Conservation (phyloP, 2,888 invertebrate genomes). For the Piscicola geometra region DNA sequence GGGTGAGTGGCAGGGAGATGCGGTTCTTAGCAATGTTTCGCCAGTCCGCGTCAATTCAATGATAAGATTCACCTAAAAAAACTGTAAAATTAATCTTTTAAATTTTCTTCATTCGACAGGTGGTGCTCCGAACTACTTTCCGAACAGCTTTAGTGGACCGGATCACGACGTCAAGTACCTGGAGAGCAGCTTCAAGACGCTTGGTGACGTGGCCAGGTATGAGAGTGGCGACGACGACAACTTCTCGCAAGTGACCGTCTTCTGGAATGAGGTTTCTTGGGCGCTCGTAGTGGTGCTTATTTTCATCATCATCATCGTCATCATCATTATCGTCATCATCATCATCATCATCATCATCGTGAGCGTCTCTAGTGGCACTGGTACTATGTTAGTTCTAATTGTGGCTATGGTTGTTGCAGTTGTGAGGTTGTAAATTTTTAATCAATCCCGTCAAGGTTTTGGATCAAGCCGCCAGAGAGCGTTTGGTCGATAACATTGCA, state of each 20-base stretch:
- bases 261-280: slow-evolving; percentile 69
- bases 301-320: not conserved
- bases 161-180: slow-evolving; percentile 63
- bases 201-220: slow-evolving; percentile 73
- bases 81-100: not conserved
- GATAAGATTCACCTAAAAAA: too few species aligned
- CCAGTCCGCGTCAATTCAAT: not conserved
- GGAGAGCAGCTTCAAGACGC: slow-evolving; percentile 60
- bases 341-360: not conserved
- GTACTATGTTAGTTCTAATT: too few species aligned
- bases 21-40: not conserved
- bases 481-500: slow-evolving; percentile 75
- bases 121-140: slow-evolving; percentile 88
- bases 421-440: too few species aligned
- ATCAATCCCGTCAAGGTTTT: slow-evolving; percentile 58
- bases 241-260: slow-evolving; percentile 74
- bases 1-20: not conserved
- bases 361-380: too few species aligned
- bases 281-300: not conserved
- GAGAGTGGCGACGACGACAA: slow-evolving; percentile 83
- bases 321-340: not conserved
- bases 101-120: slow-evolving; percentile 45
- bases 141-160: slow-evolving; percentile 90
- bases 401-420: too few species aligned
- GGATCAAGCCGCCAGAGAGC: slow-evolving; percentile 67